Conservation (phyloP, 1,140 invertebrate species). For the Drosophila leontia region DNA sequence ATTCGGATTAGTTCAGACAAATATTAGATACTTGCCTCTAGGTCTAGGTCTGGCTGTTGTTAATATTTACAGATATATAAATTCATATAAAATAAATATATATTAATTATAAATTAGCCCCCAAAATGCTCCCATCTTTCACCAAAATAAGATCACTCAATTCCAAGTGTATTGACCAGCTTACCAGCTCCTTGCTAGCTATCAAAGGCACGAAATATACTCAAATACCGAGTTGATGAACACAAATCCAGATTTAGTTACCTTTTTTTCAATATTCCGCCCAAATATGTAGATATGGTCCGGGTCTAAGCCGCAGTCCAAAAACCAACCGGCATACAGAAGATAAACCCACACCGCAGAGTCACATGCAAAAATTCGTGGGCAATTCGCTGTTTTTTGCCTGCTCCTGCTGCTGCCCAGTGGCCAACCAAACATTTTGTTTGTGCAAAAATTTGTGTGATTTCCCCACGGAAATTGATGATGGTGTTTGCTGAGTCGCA, state of each 20-base stretch:
- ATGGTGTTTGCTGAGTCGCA: conserved; percentile 82
- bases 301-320: conserved; percentile 23
- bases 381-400: conserved; percentile 38
- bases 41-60: too few species aligned
- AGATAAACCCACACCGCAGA: conserved; percentile 47
- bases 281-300: conserved; percentile 14
- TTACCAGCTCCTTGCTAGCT: not conserved
- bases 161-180: not conserved
- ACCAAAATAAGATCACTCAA: not conserved
- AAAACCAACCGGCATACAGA: conserved; percentile 31
- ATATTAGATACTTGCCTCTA: too few species aligned
- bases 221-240: conserved; percentile 21
- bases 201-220: not conserved
- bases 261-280: conserved; percentile 38
- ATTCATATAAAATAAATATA: not conserved
- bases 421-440: conserved; percentile 76
- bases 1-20: too few species aligned
- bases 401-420: conserved; percentile 3
- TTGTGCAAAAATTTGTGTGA: conserved; percentile 83
- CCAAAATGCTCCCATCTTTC: not conserved
- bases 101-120: not conserved
- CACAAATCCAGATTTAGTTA: conserved; percentile 23
- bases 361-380: conserved; percentile 61
- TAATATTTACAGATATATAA: too few species aligned
- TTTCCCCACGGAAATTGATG: conserved; percentile 83